Evolutionary conservation across 2,888 invertebrate genomes (phyloP).

Genomic region (Sympetrum striolatum): DNA sequence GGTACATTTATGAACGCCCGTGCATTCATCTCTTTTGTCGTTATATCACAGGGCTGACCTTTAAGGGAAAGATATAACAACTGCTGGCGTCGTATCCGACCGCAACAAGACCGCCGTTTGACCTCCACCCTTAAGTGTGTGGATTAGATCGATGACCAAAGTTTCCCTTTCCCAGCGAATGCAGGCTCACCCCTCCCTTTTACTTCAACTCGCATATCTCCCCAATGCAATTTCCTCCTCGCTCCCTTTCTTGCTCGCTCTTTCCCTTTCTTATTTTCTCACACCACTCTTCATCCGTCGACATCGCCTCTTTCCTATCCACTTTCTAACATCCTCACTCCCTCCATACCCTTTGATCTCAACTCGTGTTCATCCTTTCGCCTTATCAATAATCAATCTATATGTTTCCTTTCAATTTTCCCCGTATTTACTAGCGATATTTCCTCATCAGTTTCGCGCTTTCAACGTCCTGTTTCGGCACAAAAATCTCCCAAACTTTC

Average conservation of each 20-base stretch:
- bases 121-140: background rate
- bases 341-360: too few species aligned
- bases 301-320: too few species aligned
- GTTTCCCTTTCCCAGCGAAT: background rate
- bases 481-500: too few species aligned
- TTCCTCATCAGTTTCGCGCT: too few species aligned
- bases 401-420: too few species aligned
- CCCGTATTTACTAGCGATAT: too few species aligned
- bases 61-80: background rate
- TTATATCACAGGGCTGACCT: background rate
- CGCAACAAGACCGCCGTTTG: background rate
- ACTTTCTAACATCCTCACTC: too few species aligned
- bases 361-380: too few species aligned
- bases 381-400: too few species aligned
- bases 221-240: background rate
- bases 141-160: background rate
- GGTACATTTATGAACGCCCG: background rate
- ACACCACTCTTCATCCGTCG: background rate
- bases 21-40: background rate
- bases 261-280: background rate
- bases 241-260: too few species aligned
- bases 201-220: background rate
- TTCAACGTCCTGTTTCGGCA: too few species aligned
- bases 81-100: background rate
- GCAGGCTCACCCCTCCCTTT: too few species aligned